These are phyloP conservation scores for Labeo rohita DNA, from an alignment of 2,113 vertebrate species.

Conservation along the genomic window DNA sequence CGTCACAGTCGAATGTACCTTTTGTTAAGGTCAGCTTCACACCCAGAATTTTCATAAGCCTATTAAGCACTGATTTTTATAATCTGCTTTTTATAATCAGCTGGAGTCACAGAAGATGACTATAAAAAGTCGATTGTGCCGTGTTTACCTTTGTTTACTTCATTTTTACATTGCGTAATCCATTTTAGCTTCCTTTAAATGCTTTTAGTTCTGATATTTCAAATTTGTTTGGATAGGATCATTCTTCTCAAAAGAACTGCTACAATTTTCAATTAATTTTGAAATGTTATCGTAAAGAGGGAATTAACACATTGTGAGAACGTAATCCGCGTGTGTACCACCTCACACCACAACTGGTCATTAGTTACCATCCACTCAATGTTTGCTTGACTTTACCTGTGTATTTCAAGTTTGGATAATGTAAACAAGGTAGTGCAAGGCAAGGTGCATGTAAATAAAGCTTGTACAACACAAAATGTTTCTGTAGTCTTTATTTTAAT, in stretches of 20 bases:
- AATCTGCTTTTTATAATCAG: constrained; percentile 32
- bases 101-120: neutral
- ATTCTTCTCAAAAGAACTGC: neutral
- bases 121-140: constrained; percentile 3
- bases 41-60: neutral
- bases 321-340: neutral
- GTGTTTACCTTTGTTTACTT: neutral
- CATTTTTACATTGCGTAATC: neutral
- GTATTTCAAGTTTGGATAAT: constrained; percentile 84
- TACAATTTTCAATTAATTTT: neutral
- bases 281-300: neutral
- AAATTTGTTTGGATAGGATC: neutral
- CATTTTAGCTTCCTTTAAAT: neutral
- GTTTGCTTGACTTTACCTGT: constrained; percentile 86
- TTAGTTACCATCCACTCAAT: constrained; percentile 65
- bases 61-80: constrained; percentile 32
- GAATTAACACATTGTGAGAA: constrained; percentile 64
- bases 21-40: neutral
- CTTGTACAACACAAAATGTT: constrained; percentile 78
- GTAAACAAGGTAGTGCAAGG: constrained; percentile 89
- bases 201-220: neutral
- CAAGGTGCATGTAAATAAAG: constrained; percentile 98
- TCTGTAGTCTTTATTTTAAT: constrained; percentile 28
- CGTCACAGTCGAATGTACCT: constrained; percentile 5
- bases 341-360: neutral